Evolutionary conservation across 2,113 vertebrate genomes (phyloP).

Genomic region (Cnemophilus loriae): DNA sequence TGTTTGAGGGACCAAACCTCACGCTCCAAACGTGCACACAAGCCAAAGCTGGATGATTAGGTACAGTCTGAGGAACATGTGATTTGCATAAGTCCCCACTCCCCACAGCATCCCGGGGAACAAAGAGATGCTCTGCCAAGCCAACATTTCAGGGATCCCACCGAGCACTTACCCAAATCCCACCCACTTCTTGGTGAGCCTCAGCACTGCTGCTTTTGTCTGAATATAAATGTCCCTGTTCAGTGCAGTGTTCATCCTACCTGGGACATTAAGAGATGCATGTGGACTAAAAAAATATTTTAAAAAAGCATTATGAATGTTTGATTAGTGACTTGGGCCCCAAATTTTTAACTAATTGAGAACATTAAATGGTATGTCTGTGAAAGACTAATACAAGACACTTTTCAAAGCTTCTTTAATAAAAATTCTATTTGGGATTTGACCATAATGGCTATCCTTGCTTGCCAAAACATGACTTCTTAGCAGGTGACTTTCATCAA

Average conservation of each 20-base stretch:
- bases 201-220: constrained; percentile 41
- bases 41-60: not conserved
- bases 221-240: constrained; percentile 17
- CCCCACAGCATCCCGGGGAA: not conserved
- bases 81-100: constrained; percentile 37
- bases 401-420: constrained; percentile 84
- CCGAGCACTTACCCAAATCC: constrained; percentile 46
- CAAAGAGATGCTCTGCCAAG: constrained; percentile 59
- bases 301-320: not conserved
- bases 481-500: constrained; percentile 95
- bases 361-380: constrained; percentile 72
- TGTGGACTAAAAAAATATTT: not conserved
- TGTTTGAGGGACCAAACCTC: not conserved
- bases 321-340: constrained; percentile 50
- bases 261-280: constrained; percentile 46
- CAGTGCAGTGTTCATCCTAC: constrained; percentile 49
- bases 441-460: constrained; percentile 87
- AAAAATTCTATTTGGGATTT: constrained; percentile 88
- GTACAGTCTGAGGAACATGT: not conserved
- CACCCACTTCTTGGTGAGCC: constrained; percentile 47
- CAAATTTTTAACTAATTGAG: constrained; percentile 76
- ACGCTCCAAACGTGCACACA: rapidly evolving
- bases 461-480: constrained; percentile 96
- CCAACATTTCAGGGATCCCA: constrained; percentile 7
- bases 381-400: constrained; percentile 72